These are phyloP conservation scores for Galerucella pusilla DNA, from an alignment of 2,888 invertebrate genomes.

Conservation along the genomic window DNA sequence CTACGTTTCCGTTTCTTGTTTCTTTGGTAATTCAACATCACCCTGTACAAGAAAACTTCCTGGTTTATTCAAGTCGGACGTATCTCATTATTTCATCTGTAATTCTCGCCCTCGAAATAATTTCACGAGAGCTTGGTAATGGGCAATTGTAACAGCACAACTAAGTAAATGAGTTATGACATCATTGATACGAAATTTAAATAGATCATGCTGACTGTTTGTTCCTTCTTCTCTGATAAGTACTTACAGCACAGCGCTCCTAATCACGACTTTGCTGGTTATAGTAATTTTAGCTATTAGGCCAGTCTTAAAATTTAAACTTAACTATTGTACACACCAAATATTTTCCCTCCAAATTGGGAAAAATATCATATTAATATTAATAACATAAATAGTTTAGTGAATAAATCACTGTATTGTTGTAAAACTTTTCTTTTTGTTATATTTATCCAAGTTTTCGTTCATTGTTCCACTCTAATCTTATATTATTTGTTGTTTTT, in stretches of 20 bases:
- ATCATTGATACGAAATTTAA: constrained; percentile 19
- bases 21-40: background rate
- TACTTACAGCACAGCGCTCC: constrained; percentile 7
- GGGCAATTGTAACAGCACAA: constrained; percentile 11
- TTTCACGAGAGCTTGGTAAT: constrained; percentile 7
- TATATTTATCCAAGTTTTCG: no score
- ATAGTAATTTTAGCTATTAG: background rate
- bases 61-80: constrained; percentile 1
- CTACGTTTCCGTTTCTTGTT: no score
- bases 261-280: constrained; percentile 17
- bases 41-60: background rate
- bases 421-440: no score
- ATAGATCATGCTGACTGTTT: constrained; percentile 14
- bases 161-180: constrained; percentile 15
- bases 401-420: no score
- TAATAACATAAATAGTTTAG: no score
- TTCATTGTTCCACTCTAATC: no score
- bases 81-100: constrained; percentile 4
- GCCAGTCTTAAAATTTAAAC: background rate
- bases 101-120: constrained; percentile 12
- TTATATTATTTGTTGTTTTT: no score
- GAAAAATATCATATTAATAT: no score
- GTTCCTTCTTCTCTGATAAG: constrained; percentile 16
- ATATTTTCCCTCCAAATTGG: background rate
- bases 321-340: background rate